These are phyloP conservation scores for Alca torda DNA, from an alignment of 2,797 vertebrate species.

Conservation along the genomic window DNA sequence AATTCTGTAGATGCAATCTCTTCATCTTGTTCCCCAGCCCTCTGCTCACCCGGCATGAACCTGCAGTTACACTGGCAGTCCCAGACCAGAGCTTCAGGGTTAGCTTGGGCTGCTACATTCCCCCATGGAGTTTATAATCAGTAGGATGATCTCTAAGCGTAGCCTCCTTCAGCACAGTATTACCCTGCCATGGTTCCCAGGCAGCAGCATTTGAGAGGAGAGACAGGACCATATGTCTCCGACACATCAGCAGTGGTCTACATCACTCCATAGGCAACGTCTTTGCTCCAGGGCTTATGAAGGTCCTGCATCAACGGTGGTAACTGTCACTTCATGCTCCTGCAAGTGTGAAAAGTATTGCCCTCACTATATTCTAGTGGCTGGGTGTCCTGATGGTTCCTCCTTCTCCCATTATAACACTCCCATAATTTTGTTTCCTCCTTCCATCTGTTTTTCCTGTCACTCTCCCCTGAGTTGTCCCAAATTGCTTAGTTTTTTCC, in stretches of 20 bases:
- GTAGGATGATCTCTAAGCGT: not conserved
- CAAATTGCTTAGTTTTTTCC: not conserved
- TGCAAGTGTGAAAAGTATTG: not conserved
- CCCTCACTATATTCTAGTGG: not conserved
- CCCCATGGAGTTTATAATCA: not conserved
- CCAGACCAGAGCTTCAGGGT: slow-evolving; percentile 4
- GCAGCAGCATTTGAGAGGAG: not conserved
- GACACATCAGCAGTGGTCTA: not conserved
- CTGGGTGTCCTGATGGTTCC: not conserved
- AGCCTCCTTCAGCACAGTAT: not conserved
- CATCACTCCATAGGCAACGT: not conserved
- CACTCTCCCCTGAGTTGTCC: not conserved
- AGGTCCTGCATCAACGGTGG: not conserved
- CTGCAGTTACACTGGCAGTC: not conserved
- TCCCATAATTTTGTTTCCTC: not conserved
- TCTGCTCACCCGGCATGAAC: slow-evolving; percentile 40
- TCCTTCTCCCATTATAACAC: not conserved
- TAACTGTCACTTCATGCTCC: not conserved
- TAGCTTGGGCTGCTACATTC: slow-evolving; percentile 24
- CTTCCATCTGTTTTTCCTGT: not conserved
- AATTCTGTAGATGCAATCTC: slow-evolving; percentile 45
- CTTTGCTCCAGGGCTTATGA: not conserved
- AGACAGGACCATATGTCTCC: not conserved
- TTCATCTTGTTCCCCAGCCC: not conserved
- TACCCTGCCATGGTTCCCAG: not conserved